Evolutionary conservation across 2,888 invertebrate species (phyloP).

Genomic region (Eupsilia transversa): DNA sequence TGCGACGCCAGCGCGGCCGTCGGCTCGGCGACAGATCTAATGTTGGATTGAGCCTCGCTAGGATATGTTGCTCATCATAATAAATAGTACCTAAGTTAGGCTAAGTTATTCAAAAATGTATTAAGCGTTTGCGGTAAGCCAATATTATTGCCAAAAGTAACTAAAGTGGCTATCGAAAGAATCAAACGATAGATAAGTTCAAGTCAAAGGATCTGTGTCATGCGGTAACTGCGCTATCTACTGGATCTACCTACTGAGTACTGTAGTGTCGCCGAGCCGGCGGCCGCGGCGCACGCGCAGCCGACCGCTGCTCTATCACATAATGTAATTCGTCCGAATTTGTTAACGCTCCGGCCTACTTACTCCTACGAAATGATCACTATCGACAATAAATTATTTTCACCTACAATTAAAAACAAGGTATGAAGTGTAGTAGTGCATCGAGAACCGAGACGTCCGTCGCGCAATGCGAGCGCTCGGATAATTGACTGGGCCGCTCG

Average conservation of each 20-base stretch:
- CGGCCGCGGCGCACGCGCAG: slow-evolving; percentile 77
- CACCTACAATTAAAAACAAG: slow-evolving; percentile 88
- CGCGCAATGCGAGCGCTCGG: slow-evolving; percentile 79
- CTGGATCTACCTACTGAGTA: slow-evolving; percentile 60
- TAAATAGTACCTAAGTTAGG: slow-evolving; percentile 72
- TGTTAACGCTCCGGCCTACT: slow-evolving; percentile 89
- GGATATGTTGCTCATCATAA: slow-evolving; percentile 85
- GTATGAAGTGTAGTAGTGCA: slow-evolving; percentile 86
- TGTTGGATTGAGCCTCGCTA: slow-evolving; percentile 74
- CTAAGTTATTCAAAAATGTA: slow-evolving; percentile 77
- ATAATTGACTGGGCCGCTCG: slow-evolving; percentile 89
- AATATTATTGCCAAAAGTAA: slow-evolving; percentile 73
- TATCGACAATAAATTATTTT: slow-evolving; percentile 89
- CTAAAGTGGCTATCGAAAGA: slow-evolving; percentile 76
- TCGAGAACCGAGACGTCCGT: slow-evolving; percentile 79
- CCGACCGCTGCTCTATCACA: slow-evolving; percentile 86
- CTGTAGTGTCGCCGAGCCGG: slow-evolving; percentile 77
- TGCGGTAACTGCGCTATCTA: slow-evolving; percentile 76
- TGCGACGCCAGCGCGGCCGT: slow-evolving; percentile 75
- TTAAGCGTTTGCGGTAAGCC: slow-evolving; percentile 81
- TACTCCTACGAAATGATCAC: slow-evolving; percentile 89
- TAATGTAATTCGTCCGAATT: slow-evolving; percentile 89
- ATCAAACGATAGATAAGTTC: slow-evolving; percentile 73
- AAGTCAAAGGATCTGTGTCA: slow-evolving; percentile 77
- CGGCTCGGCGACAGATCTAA: slow-evolving; percentile 78